Percentiles rank a stretch among this genome's conserved stretches.
These are phyloP conservation scores for Pandion haliaetus DNA, from an alignment of 2,113 vertebrate genomes.

Conservation along the genomic window DNA sequence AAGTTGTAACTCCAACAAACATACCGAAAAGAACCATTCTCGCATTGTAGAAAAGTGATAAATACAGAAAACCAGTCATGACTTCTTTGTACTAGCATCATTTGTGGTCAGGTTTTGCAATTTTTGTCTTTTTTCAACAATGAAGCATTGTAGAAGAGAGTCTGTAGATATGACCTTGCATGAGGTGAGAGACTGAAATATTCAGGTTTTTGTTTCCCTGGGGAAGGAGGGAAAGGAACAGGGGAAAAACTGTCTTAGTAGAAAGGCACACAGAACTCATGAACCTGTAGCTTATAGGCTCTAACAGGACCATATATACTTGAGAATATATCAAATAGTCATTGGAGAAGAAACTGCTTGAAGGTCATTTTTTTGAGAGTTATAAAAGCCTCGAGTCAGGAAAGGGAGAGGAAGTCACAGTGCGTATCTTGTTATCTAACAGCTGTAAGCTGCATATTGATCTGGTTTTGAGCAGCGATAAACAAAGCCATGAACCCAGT, in stretches of 20 bases:
- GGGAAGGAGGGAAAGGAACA: background rate
- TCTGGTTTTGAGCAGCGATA: background rate
- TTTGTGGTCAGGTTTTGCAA: background rate
- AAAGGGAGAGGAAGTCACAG: background rate
- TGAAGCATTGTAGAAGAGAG: background rate
- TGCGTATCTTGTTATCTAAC: background rate
- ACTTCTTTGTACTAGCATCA: background rate
- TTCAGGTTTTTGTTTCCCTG: background rate
- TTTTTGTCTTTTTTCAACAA: background rate
- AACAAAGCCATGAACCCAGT: background rate
- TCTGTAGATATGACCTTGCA: background rate
- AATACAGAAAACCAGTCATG: background rate
- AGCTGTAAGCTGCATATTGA: background rate
- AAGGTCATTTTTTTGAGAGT: background rate
- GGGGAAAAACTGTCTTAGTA: background rate
- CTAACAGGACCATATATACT: background rate
- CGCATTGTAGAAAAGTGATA: background rate
- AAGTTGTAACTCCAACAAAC: background rate
- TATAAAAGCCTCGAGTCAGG: background rate
- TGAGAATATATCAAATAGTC: background rate
- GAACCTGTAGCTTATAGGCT: background rate
- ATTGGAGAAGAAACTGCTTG: background rate
- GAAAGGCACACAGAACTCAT: background rate
- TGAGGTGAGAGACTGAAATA: background rate
- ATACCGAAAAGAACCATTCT: background rate